Evolutionary conservation across 2,113 vertebrate species (phyloP).

Genomic region (Macquaria ambigua): DNA sequence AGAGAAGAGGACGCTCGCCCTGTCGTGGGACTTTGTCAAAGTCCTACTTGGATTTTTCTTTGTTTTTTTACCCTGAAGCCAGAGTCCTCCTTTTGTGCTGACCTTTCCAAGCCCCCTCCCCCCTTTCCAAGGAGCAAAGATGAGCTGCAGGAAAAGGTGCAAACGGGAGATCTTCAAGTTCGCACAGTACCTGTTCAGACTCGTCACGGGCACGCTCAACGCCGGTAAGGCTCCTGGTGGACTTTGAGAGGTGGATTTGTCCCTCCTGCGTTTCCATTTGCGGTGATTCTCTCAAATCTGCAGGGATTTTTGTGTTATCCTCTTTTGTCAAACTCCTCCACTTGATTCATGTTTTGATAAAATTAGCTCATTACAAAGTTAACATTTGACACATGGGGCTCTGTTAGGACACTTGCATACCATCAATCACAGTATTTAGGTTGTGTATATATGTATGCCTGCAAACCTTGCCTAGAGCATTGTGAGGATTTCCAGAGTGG

Average conservation of each 20-base stretch:
- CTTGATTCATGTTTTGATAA: not conserved
- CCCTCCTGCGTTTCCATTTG: not conserved
- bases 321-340: not conserved
- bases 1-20: constrained; percentile 47
- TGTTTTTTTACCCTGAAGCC: constrained; percentile 59
- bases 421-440: not conserved
- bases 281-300: not conserved
- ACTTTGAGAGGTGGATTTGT: constrained; percentile 8
- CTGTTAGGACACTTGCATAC: not conserved
- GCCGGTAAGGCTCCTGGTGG: constrained; percentile 88
- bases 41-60: constrained; percentile 49
- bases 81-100: constrained; percentile 58
- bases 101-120: constrained; percentile 48
- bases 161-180: constrained; percentile 97
- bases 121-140: constrained; percentile 77
- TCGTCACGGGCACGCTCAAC: constrained; percentile 95
- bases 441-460: constrained; percentile 35
- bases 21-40: constrained; percentile 43
- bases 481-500: constrained; percentile 37
- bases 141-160: constrained; percentile 98
- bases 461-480: not conserved
- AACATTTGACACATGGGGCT: not conserved
- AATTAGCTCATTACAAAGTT: not conserved
- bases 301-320: not conserved
- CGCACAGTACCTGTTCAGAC: constrained; percentile 95